Percentiles rank a stretch among this genome's conserved stretches.
phyloP scores from a whole-genome alignment of 2,888 invertebrate genomes.

The Exocentrus adspersus region DNA sequence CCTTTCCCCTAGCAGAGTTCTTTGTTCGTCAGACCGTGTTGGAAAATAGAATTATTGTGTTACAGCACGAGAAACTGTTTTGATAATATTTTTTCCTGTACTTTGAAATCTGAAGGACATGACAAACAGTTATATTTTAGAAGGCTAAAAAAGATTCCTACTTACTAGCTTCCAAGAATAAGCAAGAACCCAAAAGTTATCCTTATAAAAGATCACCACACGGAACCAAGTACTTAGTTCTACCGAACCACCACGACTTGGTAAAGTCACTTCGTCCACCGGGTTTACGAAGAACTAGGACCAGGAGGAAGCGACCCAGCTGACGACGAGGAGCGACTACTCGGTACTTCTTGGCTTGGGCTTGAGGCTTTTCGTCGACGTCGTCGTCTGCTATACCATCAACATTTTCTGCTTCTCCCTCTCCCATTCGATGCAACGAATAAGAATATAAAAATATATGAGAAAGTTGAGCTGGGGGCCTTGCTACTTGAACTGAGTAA shows the following conservation, averaged over 20 bases:
- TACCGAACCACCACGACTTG: not conserved
- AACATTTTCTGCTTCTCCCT: conserved; percentile 37
- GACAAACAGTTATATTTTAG: too few relatives aligned
- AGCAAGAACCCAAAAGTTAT: too few relatives aligned
- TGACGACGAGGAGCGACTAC: conserved; percentile 22
- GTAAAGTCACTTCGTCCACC: conserved; percentile 34
- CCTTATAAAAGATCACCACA: not conserved
- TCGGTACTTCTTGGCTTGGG: conserved; percentile 27
- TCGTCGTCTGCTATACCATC: conserved; percentile 22
- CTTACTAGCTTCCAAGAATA: too few relatives aligned
- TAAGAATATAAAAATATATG: too few relatives aligned
- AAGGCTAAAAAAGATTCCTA: too few relatives aligned
- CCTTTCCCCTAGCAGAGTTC: not conserved
- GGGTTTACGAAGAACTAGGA: conserved; percentile 35
- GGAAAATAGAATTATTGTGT: too few relatives aligned
- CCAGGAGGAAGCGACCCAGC: not conserved
- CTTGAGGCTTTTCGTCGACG: conserved; percentile 31
- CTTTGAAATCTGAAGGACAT: too few relatives aligned
- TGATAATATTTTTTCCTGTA: too few relatives aligned
- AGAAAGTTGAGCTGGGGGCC: conserved; percentile 27
- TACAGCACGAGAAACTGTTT: too few relatives aligned
- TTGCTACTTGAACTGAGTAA: conserved; percentile 39
- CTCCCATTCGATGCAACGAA: too few relatives aligned
- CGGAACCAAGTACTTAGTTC: not conserved
- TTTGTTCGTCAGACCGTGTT: not conserved